A percentile compares a stretch with the other conserved stretches of the same genome.
Evolutionary conservation across 2,113 vertebrate genomes (phyloP).

Genomic region (Anser cygnoides): DNA sequence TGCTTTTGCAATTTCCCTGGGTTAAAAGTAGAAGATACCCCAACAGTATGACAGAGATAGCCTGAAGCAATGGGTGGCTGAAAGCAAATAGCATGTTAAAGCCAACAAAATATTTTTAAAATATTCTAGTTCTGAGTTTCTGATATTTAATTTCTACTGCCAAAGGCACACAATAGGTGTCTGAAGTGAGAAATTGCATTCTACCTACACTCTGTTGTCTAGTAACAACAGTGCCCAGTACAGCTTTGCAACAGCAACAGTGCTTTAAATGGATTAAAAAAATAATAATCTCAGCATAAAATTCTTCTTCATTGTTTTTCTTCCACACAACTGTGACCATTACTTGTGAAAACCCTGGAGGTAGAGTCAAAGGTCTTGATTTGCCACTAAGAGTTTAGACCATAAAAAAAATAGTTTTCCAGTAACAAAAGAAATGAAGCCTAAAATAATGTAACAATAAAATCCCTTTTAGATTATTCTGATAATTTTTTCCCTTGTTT

Average conservation of each 20-base stretch:
- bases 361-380: background rate
- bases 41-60: background rate
- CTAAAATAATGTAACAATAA: background rate
- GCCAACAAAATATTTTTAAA: background rate
- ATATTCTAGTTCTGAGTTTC: background rate
- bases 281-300: background rate
- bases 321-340: background rate
- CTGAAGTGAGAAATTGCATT: background rate
- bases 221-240: background rate
- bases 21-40: background rate
- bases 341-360: background rate
- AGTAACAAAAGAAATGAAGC: background rate
- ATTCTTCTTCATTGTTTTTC: background rate
- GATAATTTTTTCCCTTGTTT: background rate
- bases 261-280: background rate
- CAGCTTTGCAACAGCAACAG: background rate
- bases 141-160: constrained; percentile 15
- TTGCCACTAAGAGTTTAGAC: background rate
- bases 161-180: background rate
- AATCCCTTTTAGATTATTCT: background rate
- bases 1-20: background rate
- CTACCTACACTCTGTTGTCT: background rate
- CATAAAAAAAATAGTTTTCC: background rate
- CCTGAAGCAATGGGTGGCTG: background rate
- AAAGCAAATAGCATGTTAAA: background rate